Percentiles rank a stretch among this genome's conserved stretches.
phyloP scores from a whole-genome alignment of 1,140 invertebrate species.

The Tribolium castaneum region DNA sequence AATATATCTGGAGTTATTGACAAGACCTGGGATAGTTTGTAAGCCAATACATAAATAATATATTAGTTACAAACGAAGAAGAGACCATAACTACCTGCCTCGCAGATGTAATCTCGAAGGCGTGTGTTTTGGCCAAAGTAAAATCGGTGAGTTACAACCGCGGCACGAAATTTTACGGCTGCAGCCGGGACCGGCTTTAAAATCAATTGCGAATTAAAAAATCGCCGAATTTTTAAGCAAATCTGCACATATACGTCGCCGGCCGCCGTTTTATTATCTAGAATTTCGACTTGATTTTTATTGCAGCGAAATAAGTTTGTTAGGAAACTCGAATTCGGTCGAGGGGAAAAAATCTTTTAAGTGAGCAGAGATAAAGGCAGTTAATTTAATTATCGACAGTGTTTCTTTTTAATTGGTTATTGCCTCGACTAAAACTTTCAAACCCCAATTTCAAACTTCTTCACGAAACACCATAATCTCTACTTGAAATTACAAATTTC shows the following conservation, averaged over 20 bases:
- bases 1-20: slow-evolving; percentile 3
- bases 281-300: not conserved
- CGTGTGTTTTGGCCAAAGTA: slow-evolving; percentile 4
- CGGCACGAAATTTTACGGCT: not conserved
- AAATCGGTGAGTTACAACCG: slow-evolving; percentile 4
- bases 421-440: slow-evolving; percentile 21
- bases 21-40: slow-evolving; percentile 8
- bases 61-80: slow-evolving; percentile 15
- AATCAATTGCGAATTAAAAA: slow-evolving; percentile 29
- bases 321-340: not conserved
- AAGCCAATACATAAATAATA: slow-evolving; percentile 20
- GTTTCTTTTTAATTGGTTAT: slow-evolving; percentile 29
- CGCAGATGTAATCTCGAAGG: slow-evolving; percentile 9
- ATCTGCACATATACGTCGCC: not conserved
- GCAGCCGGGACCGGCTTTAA: not conserved
- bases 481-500: slow-evolving; percentile 20
- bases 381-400: slow-evolving; percentile 35
- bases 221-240: not conserved
- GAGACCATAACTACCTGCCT: slow-evolving; percentile 14
- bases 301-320: slow-evolving; percentile 15
- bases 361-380: slow-evolving; percentile 21
- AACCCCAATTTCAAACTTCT: slow-evolving; percentile 30
- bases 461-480: slow-evolving; percentile 28
- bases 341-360: slow-evolving; percentile 34
- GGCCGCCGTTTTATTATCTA: not conserved